These are phyloP conservation scores for Phytoseiulus persimilis DNA, from an alignment of 2,888 invertebrate genomes.

Conservation along the genomic window DNA sequence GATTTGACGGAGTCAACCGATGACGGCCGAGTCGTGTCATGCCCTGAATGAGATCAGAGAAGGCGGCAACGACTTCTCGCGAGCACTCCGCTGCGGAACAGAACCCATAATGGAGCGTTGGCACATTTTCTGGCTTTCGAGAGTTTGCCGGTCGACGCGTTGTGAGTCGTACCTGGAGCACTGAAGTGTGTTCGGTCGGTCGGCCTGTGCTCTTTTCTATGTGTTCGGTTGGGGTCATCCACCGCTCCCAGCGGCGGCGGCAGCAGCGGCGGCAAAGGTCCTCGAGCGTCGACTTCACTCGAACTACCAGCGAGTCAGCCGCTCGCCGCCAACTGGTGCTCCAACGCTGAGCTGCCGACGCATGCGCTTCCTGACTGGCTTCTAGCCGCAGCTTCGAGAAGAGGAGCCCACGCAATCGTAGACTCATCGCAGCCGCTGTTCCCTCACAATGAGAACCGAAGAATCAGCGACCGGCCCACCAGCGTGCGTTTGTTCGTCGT, in stretches of 20 bases:
- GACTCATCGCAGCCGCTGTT: neutral
- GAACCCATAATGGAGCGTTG: neutral
- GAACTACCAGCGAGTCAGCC: neutral
- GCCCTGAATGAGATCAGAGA: slow-evolving; percentile 5
- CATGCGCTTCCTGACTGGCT: neutral
- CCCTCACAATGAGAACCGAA: neutral
- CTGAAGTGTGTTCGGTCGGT: neutral
- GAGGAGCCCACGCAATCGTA: neutral
- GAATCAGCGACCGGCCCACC: slow-evolving; percentile 5
- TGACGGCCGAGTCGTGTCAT: neutral
- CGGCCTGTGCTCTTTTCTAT: neutral
- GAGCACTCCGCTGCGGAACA: neutral
- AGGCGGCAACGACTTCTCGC: neutral
- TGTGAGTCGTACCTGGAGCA: slow-evolving; percentile 5
- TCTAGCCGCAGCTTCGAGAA: neutral
- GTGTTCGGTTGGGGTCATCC: slow-evolving; percentile 5
- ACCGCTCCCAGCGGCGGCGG: slow-evolving; percentile 5
- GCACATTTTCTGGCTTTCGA: neutral
- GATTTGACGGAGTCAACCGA: neutral
- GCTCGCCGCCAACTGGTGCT: neutral
- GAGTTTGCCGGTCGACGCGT: neutral
- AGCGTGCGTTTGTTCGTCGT: neutral
- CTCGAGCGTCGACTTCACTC: slow-evolving; percentile 5
- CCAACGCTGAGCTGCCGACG: neutral
- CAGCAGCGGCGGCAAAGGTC: neutral